Percentiles rank a stretch among this genome's conserved stretches.
phyloP scores from a whole-genome alignment of 2,888 invertebrate genomes.

The Nezara viridula region DNA sequence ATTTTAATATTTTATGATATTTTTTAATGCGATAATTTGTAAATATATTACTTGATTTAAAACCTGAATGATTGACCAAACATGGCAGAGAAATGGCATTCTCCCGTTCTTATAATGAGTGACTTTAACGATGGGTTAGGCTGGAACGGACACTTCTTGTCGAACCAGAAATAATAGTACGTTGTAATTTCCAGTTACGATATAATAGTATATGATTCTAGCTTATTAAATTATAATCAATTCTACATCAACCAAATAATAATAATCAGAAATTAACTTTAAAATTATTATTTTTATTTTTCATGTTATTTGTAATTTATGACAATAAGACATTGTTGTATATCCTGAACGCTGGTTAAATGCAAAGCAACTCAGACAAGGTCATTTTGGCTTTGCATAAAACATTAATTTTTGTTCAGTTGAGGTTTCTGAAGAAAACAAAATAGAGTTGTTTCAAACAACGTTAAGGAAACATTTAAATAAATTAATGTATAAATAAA shows the following conservation, averaged over 20 bases:
- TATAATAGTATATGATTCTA: not conserved
- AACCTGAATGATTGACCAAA: not conserved
- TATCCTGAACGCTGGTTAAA: not conserved
- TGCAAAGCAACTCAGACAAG: not conserved
- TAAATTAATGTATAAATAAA: not conserved
- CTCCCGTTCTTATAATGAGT: not conserved
- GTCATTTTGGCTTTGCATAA: not conserved
- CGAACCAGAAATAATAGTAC: not conserved
- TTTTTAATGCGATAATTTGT: not conserved
- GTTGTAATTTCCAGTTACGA: not conserved
- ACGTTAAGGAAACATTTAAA: too few relatives aligned
- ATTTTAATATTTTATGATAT: not conserved
- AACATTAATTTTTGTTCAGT: not conserved
- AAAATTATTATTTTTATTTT: not conserved
- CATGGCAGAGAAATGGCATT: not conserved
- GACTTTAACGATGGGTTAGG: slow-evolving; percentile 39
- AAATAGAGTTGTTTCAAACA: too few relatives aligned
- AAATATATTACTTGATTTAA: not conserved
- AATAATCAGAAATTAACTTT: not conserved
- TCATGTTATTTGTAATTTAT: not conserved
- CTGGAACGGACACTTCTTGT: not conserved
- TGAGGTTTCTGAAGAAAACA: not conserved
- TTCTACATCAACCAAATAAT: not conserved
- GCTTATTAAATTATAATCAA: not conserved
- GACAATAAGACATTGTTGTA: too few relatives aligned